Evolutionary conservation across 2,113 vertebrate species (phyloP).

Genomic region (Callospermophilus lateralis): DNA sequence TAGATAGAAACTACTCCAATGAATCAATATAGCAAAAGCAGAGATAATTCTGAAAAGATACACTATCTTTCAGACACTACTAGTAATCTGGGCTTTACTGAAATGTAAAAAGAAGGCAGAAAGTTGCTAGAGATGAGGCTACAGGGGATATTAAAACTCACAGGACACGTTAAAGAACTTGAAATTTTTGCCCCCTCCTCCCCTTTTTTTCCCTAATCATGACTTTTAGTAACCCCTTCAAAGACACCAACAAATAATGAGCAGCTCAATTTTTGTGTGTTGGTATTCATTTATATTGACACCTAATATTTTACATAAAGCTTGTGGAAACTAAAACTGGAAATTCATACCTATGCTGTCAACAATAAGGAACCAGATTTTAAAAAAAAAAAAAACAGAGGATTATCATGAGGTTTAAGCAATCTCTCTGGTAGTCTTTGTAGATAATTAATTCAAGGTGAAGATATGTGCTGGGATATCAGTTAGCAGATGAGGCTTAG

Average conservation of each 20-base stretch:
- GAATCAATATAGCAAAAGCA: background rate
- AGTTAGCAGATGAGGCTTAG: background rate
- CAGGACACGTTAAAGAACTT: background rate
- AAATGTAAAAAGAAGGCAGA: slow-evolving; percentile 39
- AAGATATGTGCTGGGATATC: background rate
- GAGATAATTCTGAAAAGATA: background rate
- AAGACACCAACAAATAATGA: background rate
- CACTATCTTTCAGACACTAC: background rate
- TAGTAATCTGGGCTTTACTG: background rate
- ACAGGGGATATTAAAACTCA: background rate
- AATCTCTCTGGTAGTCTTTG: background rate
- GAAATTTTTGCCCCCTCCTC: background rate
- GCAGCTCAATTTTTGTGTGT: background rate
- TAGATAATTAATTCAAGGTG: slow-evolving; percentile 1
- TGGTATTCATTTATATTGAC: background rate
- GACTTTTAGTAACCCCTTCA: background rate
- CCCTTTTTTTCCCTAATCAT: slow-evolving; percentile 7
- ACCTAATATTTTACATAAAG: slow-evolving; percentile 19
- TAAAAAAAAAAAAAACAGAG: background rate
- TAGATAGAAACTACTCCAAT: background rate
- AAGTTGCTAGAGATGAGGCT: background rate
- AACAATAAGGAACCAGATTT: background rate
- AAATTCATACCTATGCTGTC: background rate
- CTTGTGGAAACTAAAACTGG: background rate
- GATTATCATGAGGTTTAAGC: slow-evolving; percentile 6